Percentiles rank a stretch among this genome's conserved stretches.
These are phyloP conservation scores for Papilio elwesi DNA, from an alignment of 2,888 invertebrate genomes.

Conservation along the genomic window DNA sequence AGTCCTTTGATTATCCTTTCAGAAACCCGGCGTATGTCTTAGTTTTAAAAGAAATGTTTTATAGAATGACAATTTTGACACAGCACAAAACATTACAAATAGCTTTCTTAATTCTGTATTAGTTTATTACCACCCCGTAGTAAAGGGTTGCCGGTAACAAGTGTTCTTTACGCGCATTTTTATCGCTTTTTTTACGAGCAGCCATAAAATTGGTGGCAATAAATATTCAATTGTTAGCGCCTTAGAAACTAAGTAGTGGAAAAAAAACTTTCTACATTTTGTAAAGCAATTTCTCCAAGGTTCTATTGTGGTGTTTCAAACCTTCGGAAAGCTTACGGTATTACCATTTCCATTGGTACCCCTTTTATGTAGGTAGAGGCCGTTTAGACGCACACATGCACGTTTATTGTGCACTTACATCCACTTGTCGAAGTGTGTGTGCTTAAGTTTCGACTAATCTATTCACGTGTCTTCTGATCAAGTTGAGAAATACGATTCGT, in stretches of 20 bases:
- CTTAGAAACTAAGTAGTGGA: slow-evolving; percentile 47
- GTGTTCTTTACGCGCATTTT: slow-evolving; percentile 40
- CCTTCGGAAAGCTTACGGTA: slow-evolving; percentile 11
- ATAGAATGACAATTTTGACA: background rate
- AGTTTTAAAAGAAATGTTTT: background rate
- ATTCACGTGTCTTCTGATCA: slow-evolving; percentile 19
- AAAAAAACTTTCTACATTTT: slow-evolving; percentile 39
- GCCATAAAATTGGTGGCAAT: slow-evolving; percentile 49
- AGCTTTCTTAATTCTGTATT: slow-evolving; percentile 45
- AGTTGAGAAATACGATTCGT: slow-evolving; percentile 6
- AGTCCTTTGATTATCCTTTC: too few species aligned
- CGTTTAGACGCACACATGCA: slow-evolving; percentile 1
- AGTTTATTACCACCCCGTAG: slow-evolving; percentile 46
- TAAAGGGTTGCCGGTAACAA: slow-evolving; percentile 53
- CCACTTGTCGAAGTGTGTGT: slow-evolving; percentile 2
- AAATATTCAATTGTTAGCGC: slow-evolving; percentile 50
- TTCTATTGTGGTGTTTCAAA: slow-evolving; percentile 22
- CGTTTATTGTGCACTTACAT: background rate
- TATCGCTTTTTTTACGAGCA: slow-evolving; percentile 50
- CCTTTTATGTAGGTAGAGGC: slow-evolving; percentile 20
- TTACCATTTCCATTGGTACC: background rate
- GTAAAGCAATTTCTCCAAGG: slow-evolving; percentile 20
- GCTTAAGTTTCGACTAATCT: slow-evolving; percentile 34
- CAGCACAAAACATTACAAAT: slow-evolving; percentile 41
- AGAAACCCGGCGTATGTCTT: too few species aligned